A percentile compares a stretch with the other conserved stretches of the same genome.
Conservation (phyloP, 2,888 invertebrate genomes). For the Heliconius aoede region DNA sequence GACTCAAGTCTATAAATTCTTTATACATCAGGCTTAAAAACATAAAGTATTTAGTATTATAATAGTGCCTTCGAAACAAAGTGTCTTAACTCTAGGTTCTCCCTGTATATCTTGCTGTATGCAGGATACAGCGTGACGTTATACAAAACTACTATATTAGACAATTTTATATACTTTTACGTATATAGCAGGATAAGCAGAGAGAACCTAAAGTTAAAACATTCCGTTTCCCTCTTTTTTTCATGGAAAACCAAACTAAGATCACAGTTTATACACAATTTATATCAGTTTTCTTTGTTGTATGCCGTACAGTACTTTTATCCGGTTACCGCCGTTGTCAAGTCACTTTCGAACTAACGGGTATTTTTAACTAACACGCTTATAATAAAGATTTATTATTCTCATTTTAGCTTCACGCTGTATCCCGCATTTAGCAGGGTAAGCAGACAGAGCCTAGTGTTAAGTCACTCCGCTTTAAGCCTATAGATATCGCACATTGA, state of each 20-base stretch:
- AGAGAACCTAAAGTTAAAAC: neutral
- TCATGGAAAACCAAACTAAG: neutral
- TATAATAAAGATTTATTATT: neutral
- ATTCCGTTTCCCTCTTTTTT: neutral
- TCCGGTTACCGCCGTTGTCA: slow-evolving; percentile 38
- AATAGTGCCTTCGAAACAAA: neutral
- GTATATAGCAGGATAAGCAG: neutral
- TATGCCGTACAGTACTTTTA: slow-evolving; percentile 14
- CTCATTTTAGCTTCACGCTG: neutral
- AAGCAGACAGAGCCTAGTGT: neutral
- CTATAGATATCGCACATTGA: neutral
- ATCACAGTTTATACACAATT: neutral
- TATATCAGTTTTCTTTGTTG: slow-evolving; percentile 1
- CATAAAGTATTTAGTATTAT: neutral
- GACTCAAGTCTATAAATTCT: neutral
- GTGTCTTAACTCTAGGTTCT: too few species aligned
- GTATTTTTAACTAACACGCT: slow-evolving; percentile 1
- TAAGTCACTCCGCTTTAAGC: neutral
- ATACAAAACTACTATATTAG: neutral
- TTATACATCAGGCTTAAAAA: neutral
- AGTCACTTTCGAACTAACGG: slow-evolving; percentile 41
- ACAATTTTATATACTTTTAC: neutral
- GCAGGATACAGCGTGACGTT: neutral
- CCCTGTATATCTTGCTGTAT: neutral
- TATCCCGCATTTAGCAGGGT: neutral